Conservation (phyloP, 1,140 invertebrate genomes). For the Drosophila virilis region DNA sequence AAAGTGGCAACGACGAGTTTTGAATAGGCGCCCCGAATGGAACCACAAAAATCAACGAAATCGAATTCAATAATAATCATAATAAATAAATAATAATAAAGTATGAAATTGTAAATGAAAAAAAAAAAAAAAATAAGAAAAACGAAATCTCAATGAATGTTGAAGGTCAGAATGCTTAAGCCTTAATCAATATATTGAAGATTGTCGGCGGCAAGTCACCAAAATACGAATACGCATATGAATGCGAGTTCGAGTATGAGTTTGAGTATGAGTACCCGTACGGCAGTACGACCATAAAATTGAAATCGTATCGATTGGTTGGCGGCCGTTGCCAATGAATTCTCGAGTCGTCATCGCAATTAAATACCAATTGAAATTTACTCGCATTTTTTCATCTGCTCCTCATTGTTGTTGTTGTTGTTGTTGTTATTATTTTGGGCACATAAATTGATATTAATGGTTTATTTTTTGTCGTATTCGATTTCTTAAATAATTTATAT, state of each 20-base stretch:
- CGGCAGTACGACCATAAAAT: constrained; percentile 3
- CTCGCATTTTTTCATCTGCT: constrained; percentile 26
- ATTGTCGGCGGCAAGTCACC: constrained; percentile 35
- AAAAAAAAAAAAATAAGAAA: constrained; percentile 54
- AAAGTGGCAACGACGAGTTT: constrained; percentile 38
- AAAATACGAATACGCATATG: constrained; percentile 15
- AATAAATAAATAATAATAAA: constrained; percentile 65
- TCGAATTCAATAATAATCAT: constrained; percentile 73
- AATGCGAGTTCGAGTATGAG: background rate
- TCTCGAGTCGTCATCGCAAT: constrained; percentile 65
- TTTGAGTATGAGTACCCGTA: background rate
- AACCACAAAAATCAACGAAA: constrained; percentile 42
- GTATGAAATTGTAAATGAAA: constrained; percentile 19
- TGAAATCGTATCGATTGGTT: constrained; percentile 75
- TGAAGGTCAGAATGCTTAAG: constrained; percentile 80
- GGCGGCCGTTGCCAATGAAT: constrained; percentile 70
- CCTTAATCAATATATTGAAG: constrained; percentile 67
- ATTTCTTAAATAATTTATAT: constrained; percentile 65
- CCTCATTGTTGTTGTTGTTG: constrained; percentile 13
- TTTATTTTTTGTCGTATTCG: constrained; percentile 9
- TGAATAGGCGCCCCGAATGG: constrained; percentile 24
- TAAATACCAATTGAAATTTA: constrained; percentile 78
- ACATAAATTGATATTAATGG: constrained; percentile 56
- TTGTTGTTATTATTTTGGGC: constrained; percentile 48
- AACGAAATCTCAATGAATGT: constrained; percentile 64